Evolutionary conservation across 2,113 vertebrate species (phyloP), one percentile per base, ranked within the genome.

Genomic region (Sander lucioperca): DNA sequence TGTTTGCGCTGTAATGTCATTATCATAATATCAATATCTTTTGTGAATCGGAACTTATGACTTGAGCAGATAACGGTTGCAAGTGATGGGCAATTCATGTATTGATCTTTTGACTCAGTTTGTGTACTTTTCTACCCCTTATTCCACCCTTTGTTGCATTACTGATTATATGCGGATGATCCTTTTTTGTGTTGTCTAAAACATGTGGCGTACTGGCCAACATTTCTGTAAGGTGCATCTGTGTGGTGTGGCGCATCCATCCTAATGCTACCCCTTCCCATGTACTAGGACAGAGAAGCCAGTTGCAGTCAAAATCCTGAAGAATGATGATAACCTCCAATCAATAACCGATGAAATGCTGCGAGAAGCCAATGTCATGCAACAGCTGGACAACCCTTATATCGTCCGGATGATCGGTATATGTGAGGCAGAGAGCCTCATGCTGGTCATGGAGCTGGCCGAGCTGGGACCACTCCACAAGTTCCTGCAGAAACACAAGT

Each of bases 371-470:
- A 95, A 95, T 0, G 97, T 99, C 74, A 99, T 99, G 98, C 97
- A 99, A 91, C 97, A 97, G 57, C 94, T 99, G 54, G 98, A 99
- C 92, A 98, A 99, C 48, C 98, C 98, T 0, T 99, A 99, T 77
- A 99, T 99, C 5, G 98, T 99, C 30, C 95, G 98, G 61, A 99
- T 99, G 98, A 99, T 99, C 1, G 98, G 98, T 0, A 97, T 99
- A 85, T 99, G 98, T 45, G 97, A 99, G 78, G 96, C 97, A 0
- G 98, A 99, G 70, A 96, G 94, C 76, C 97, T 99, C 92, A 99
- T 99, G 98, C 84, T 99, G 89, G 97, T 99, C 18, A 99, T 99
- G 98, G 98, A 99, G 94, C 96, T 99, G 94, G 98, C 98, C 0
- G 97, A 97, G 27, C 96, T 99, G 7, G 98, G 98, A 3, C 97